phyloP scores from a whole-genome alignment of 2,797 vertebrate species.

The Megaceryle alcyon region DNA sequence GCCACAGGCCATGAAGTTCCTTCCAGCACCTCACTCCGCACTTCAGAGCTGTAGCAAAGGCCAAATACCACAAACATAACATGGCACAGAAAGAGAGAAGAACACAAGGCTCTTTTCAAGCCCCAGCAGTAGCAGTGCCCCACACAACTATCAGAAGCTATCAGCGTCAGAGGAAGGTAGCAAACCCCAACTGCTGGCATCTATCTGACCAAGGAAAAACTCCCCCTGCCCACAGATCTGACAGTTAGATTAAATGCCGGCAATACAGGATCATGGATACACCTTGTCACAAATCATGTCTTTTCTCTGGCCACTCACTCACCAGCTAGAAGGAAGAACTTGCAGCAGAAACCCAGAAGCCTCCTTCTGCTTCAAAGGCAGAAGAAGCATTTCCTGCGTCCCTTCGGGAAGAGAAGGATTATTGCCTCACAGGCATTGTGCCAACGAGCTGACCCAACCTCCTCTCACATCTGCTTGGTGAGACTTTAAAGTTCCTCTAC shows the following conservation, averaged over 20 bases:
- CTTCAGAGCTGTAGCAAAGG: constrained; percentile 4
- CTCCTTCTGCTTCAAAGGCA: not conserved
- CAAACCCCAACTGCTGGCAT: not conserved
- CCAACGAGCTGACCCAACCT: not conserved
- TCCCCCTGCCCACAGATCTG: not conserved
- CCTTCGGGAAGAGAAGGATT: not conserved
- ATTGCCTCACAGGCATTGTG: not conserved
- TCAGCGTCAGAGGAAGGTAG: not conserved
- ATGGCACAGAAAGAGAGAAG: not conserved
- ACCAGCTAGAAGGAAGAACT: not conserved
- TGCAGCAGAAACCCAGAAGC: not conserved
- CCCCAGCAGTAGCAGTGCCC: not conserved
- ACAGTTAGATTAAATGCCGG: not conserved
- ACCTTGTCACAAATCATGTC: not conserved
- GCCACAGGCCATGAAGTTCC: not conserved
- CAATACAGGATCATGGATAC: rapidly evolving
- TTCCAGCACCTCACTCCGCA: not conserved
- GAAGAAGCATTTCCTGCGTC: not conserved
- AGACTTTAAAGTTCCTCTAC: not conserved
- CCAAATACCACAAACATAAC: not conserved
- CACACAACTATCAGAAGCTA: not conserved
- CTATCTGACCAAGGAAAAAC: not conserved
- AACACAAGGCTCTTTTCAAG: not conserved
- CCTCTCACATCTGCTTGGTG: not conserved
- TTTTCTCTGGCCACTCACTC: not conserved